Conservation (phyloP, 23 tunicate species). For the Styela plicata region DNA sequence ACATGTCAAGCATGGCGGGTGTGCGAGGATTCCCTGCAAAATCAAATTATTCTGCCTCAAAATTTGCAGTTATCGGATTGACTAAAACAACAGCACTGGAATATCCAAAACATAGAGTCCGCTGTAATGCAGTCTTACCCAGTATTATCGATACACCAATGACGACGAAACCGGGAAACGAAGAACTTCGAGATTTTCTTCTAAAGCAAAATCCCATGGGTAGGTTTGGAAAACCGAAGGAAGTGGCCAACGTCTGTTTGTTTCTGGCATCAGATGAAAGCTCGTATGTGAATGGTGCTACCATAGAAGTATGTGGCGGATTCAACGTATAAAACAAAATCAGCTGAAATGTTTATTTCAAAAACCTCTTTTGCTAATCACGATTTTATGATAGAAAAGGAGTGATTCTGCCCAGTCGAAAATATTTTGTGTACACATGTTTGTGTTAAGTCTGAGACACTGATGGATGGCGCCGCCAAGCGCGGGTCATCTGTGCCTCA, state of each 20-base stretch:
- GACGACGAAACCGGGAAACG: neutral
- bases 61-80: conserved; percentile 74
- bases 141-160: conserved; percentile 1
- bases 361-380: too few species aligned
- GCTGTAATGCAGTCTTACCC: conserved; percentile 19
- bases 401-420: too few species aligned
- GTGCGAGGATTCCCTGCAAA: conserved; percentile 11
- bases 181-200: neutral
- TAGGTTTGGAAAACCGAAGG: neutral
- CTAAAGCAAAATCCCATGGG: neutral
- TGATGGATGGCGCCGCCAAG: too few species aligned
- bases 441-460: too few species aligned
- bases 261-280: conserved; percentile 21
- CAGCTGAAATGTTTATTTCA: too few species aligned
- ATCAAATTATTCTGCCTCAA: conserved; percentile 73
- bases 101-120: conserved; percentile 30
- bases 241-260: conserved; percentile 10
- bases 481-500: too few species aligned
- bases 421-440: too few species aligned
- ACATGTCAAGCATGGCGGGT: conserved; percentile 69
- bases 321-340: neutral
- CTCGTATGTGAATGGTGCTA: conserved; percentile 11
- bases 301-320: conserved; percentile 6
- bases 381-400: too few species aligned
- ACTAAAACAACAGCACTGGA: conserved; percentile 66